Percentiles rank a stretch among this genome's conserved stretches.
Conservation (phyloP, 2,797 vertebrate genomes). For the Anguilla obscura region DNA sequence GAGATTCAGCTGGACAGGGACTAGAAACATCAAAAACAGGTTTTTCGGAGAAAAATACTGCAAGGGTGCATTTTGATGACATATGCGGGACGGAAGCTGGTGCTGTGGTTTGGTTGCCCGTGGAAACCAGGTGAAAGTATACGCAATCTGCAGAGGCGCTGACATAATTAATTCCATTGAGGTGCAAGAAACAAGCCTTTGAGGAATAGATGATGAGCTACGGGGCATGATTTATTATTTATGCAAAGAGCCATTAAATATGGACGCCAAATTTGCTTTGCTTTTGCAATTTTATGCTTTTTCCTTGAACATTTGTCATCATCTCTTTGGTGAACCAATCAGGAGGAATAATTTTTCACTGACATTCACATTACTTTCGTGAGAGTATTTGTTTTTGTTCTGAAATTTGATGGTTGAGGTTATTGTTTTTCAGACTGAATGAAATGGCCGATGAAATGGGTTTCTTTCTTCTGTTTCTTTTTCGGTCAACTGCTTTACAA, state of each 20-base stretch:
- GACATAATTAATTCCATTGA: slow-evolving; percentile 77
- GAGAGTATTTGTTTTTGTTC: background rate
- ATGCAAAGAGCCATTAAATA: slow-evolving; percentile 22
- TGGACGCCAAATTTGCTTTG: background rate
- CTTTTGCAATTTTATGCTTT: background rate
- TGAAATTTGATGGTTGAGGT: background rate
- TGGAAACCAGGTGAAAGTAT: slow-evolving; percentile 73
- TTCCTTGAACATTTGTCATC: background rate
- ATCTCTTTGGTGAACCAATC: background rate
- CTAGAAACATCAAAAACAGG: slow-evolving; percentile 10
- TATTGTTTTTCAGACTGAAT: background rate
- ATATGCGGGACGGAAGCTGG: slow-evolving; percentile 65
- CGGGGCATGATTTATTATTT: slow-evolving; percentile 25
- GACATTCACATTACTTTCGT: background rate
- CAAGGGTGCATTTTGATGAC: slow-evolving; percentile 45
- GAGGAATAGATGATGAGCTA: background rate
- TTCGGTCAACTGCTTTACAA: background rate
- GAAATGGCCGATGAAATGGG: background rate
- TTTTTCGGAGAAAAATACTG: slow-evolving; percentile 25
- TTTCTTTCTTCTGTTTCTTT: background rate
- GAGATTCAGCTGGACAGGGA: slow-evolving; percentile 27
- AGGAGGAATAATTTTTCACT: background rate
- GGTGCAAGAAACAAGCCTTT: slow-evolving; percentile 41
- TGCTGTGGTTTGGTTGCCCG: slow-evolving; percentile 67
- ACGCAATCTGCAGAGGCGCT: slow-evolving; percentile 53